Evolutionary conservation across 2,113 vertebrate species (phyloP), one percentile per base, ranked within the genome.

Genomic region (Datnioides undecimradiatus): DNA sequence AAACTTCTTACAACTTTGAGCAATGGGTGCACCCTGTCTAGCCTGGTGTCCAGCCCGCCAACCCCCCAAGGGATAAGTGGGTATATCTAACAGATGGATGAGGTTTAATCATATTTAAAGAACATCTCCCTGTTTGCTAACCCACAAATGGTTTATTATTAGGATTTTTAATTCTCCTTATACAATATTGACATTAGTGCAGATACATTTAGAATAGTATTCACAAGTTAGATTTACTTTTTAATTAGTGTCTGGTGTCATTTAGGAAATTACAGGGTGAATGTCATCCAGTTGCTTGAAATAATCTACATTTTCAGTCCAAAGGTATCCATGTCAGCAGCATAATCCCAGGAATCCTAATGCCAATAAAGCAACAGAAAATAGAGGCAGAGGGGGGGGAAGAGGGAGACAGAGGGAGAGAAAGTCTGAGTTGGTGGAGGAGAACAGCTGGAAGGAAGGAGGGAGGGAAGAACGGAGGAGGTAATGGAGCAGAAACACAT

Each of bases 401-500:
- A 54, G 21, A 19, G 29, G 6, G 41, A 66, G 34, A 40, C 16
- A 51, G 52, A 66, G 19, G 31, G 36, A 68, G 45, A 59, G 40
- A 72, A 40, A 49, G 43, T 64, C 45, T 59, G 34, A 70, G 51
- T 55, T 76, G 62, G 80, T 8, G 66, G 68, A 82, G 73, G 62
- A 90, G 77, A 87, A 88, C 69, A 86, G 80, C 82, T 83, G 64
- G 73, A 83, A 69, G 72, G 59, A 83, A 63, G 31, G 73, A 75
- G 43, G 66, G 64, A 81, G 62, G 73, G 82, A 72, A 29, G 55
- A 46, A 73, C 0, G n/a, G 36, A 69, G 58, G 69, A 80, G 73
- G 83, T 91, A 90, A 91, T 88, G 87, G 72, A 88, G 86, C 79
- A 86, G 86, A 89, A 89, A 82, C 69, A 36, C 76, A 89, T 74